phyloP scores from a whole-genome alignment of 2,113 vertebrate species.

The Montifringilla adamsi region DNA sequence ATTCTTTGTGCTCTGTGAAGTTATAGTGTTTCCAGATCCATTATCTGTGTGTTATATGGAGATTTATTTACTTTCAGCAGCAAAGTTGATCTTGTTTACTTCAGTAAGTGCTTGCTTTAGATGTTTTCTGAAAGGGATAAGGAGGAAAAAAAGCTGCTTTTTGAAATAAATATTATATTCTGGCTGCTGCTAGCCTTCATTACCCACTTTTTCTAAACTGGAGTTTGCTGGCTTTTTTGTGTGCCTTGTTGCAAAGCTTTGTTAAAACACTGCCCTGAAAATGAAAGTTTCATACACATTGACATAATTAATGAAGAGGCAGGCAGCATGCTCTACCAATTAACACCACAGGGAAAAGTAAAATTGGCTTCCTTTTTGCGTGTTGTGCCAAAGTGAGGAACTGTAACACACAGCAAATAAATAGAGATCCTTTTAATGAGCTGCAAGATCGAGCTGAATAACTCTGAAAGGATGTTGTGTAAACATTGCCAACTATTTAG shows the following conservation, averaged over 20 bases:
- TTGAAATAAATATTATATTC: neutral
- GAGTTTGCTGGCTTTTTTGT: conserved; percentile 68
- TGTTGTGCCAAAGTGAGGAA: conserved; percentile 84
- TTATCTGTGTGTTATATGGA: neutral
- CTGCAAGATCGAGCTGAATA: conserved; percentile 76
- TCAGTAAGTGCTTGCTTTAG: conserved; percentile 8
- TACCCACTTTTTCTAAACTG: conserved; percentile 34
- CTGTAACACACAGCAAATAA: conserved; percentile 87
- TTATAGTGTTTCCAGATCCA: neutral
- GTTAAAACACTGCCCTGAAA: conserved; percentile 75
- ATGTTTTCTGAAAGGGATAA: neutral
- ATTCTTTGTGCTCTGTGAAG: neutral
- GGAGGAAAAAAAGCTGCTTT: conserved; percentile 11
- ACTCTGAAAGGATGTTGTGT: conserved; percentile 75
- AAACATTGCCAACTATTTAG: conserved; percentile 79
- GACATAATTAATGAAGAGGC: conserved; percentile 93
- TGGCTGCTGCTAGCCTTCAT: conserved; percentile 53
- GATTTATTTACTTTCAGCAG: neutral
- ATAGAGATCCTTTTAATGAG: conserved; percentile 89
- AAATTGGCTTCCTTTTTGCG: conserved; percentile 85
- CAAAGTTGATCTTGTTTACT: conserved; percentile 2
- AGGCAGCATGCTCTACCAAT: conserved; percentile 88
- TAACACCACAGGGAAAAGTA: conserved; percentile 90
- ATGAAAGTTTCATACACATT: conserved; percentile 81
- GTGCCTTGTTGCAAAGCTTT: conserved; percentile 69